Evolutionary conservation across 2,113 vertebrate species (phyloP).

Genomic region (Bambusicola thoracicus): DNA sequence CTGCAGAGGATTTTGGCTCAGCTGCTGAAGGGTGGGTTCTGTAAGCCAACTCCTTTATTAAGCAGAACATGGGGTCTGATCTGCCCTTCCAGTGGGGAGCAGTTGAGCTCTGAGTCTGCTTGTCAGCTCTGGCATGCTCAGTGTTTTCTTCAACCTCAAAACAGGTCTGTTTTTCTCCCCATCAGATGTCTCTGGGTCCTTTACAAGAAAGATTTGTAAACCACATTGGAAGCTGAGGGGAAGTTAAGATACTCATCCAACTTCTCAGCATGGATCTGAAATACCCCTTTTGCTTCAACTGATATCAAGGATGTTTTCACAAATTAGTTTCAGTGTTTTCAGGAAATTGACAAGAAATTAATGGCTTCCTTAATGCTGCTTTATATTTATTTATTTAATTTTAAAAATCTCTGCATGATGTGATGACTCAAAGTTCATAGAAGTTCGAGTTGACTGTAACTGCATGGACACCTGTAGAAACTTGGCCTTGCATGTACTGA

Average conservation of each 20-base stretch:
- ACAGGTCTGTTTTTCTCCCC: background rate
- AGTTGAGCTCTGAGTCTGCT: background rate
- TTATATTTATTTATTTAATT: background rate
- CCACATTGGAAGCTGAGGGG: background rate
- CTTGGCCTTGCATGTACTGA: slow-evolving; percentile 3
- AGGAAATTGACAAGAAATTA: slow-evolving; percentile 26
- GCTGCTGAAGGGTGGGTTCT: background rate
- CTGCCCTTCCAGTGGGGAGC: background rate
- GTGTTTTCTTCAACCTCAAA: slow-evolving; percentile 55
- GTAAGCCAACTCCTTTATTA: background rate
- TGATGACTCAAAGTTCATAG: background rate
- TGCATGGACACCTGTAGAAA: slow-evolving; percentile 47
- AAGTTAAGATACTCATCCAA: slow-evolving; percentile 35
- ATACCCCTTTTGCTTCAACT: background rate
- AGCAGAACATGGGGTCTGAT: background rate
- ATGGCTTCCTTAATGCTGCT: slow-evolving; percentile 9
- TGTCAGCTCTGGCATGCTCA: slow-evolving; percentile 11
- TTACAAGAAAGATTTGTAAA: slow-evolving; percentile 47
- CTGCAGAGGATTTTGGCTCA: slow-evolving; percentile 7
- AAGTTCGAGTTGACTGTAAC: background rate
- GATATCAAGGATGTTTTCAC: background rate
- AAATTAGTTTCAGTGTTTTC: slow-evolving; percentile 2
- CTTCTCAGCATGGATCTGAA: slow-evolving; percentile 13
- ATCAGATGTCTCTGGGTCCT: slow-evolving; percentile 7
- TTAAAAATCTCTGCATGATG: background rate